phyloP scores from a whole-genome alignment of 2,113 vertebrate genomes.

The Spilogale gracilis region DNA sequence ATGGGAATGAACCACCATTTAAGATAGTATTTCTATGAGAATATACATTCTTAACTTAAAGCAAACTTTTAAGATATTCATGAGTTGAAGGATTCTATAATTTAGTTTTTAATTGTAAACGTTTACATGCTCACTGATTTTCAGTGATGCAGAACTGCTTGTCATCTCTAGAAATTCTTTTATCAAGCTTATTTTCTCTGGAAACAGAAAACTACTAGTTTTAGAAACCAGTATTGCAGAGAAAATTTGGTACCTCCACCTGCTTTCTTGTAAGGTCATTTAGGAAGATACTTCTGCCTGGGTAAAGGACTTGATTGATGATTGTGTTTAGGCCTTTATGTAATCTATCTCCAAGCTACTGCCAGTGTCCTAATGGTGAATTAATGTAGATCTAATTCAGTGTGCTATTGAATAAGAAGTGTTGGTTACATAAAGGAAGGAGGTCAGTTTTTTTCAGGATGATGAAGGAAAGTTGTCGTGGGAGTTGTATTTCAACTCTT shows the following conservation, averaged over 20 bases:
- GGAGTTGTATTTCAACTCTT: neutral
- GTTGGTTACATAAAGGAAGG: neutral
- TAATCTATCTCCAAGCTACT: slow-evolving; percentile 46
- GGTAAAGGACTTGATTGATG: slow-evolving; percentile 5
- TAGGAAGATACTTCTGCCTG: slow-evolving; percentile 18
- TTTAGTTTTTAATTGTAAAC: slow-evolving; percentile 50
- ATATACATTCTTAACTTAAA: slow-evolving; percentile 12
- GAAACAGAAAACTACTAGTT: slow-evolving; percentile 30
- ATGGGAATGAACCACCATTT: neutral
- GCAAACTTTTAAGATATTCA: neutral
- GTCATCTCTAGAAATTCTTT: neutral
- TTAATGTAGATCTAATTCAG: neutral
- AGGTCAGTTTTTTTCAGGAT: neutral
- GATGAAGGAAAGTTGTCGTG: neutral
- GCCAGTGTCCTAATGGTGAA: neutral
- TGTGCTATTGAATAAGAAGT: neutral
- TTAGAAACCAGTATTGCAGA: slow-evolving; percentile 29
- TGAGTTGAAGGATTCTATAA: neutral
- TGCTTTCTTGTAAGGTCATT: neutral
- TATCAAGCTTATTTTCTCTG: slow-evolving; percentile 22
- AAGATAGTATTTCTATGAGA: neutral
- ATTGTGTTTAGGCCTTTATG: neutral
- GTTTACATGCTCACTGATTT: neutral
- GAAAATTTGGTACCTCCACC: neutral
- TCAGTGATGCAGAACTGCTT: neutral